Base-by-base conservation (phyloP, 2,797 vertebrate species). In the Cyprinodon diabolis region DNA sequence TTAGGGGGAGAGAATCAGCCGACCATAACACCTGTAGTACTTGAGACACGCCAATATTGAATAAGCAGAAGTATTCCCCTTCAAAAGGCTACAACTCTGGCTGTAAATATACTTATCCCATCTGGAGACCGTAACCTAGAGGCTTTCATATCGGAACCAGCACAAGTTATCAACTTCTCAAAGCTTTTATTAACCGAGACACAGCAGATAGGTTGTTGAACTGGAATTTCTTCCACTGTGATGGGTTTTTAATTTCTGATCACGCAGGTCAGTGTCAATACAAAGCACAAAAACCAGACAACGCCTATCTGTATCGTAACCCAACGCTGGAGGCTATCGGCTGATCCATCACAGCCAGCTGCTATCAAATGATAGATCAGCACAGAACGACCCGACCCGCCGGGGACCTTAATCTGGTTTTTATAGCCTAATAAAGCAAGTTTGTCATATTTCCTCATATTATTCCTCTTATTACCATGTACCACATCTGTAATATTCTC, bases 1-100 rank as follows among this genome's bases (percentile, higher is more conserved):
- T 90, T 88, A 83, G 76, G 62, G 74, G 69, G 78, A 75, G 81
- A 72, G 78, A 91, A 80, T 78, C 88, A 75, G 74, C 52, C 43
- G 17, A 72, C 81, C 80, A 55, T 79, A 74, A 81, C 86, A 80
- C 69, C 52, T 1, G 19, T 52, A 70, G 74, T 66, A 69, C 77
- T 77, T 2, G 17, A 77, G 77, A 83, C 70, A 66, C 55, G 62
- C 84, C 85, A 84, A 83, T 82, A 87, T 84, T 88, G 81, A 89
- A 91, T 86, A 91, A 89, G 79, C 78, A 60, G 43, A 67, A 82
- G 75, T 60, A 25, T 72, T 79, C 74, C 68, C 57, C 77, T 79
- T 83, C 77, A 45, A 49, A 30, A 43, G 48, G 11, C 65, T 74
- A 72, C 79, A 48, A 77, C 71, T 43, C 79, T 57, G n/a, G 68